Base-by-base conservation (phyloP, 1,140 invertebrate species). In the Lordiphosa mommai region DNA sequence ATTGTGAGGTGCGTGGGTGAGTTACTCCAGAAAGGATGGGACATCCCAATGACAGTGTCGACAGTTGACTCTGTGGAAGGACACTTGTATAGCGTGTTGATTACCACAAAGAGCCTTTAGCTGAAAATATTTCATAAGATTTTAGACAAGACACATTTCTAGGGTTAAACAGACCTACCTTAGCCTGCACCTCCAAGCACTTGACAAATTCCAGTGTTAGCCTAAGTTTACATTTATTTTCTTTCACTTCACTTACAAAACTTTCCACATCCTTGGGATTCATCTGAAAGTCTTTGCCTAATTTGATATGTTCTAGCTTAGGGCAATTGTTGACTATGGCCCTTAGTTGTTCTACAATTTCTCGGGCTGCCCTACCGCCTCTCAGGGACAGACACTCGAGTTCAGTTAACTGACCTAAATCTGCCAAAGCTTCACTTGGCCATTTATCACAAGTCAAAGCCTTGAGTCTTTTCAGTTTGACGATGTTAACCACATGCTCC, bases 1-100 rank as follows among this genome's bases (percentile, higher is more conserved):
- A 88, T 33, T 87, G 86, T 57, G 74, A 88, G 80, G 86, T 88
- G 29, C 58, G 53, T 38, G 10, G 3, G 3, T n/a, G 3, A 37
- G 10, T 44, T 17, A 74, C 10, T 30, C 53, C 20, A 61, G 53
- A 29, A 74, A 66, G 1, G 56, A 59, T 27, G 67, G 61, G 1
- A 52, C 50, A 44, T 74, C 71, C 5, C 41, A 53, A 9, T 44
- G 47, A 13, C 74, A 80, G n/a, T 61, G 47, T 7, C 16, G 30
- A 8, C 74, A 80, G 1, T 32, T 59, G 29, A 36, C 23, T 41
- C 40, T 27, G 2, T 46, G 10, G 23, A 67, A 67, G 6, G 13
- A 27, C 8, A 67, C 20, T 12, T 12, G 27, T 9, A 67, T 8
- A 5, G 32, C 27, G 2, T 33, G 17, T 4, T 29, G 10, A 58